Evolutionary conservation across 2,888 invertebrate species (phyloP), one percentile per base, ranked within the genome.

Genomic region (Pharmacophagus antenor): DNA sequence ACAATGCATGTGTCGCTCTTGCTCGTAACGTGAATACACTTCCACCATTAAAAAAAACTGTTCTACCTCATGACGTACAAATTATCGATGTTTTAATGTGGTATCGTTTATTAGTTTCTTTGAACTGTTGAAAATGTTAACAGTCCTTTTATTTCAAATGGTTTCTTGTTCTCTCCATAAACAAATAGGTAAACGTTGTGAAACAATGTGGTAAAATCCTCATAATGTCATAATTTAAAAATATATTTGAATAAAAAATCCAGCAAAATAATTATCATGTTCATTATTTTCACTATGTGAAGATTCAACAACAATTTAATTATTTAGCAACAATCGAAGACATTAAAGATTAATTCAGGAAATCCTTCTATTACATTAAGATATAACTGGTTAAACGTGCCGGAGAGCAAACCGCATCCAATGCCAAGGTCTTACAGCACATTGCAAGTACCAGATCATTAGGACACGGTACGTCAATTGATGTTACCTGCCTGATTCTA

Each of bases 311-410:
- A 41, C 41, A 3, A 8, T n/a, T 15, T 17, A 1, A 41, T 41
- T 41, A n/a, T 44, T 44, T 44, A 44, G 8, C 18, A 18, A 18
- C 17, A 18, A 27, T 7, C 18, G 18, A 0, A 18, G 8, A 18
- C 18, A 44, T 18, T 44, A 44, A 18, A 25, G 48, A 5, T 27
- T 52, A 27, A 56, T 42, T 47, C 27, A 67, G 70, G 70, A 74
- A 70, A 69, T 66, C 55, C 67, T 63, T 65, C 63, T 59, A 68
- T 68, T 69, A 48, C 37, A 61, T 63, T 65, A 63, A 79, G 73
- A 73, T 70, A 66, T 50, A 69, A 72, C 76, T 67, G 68, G 77
- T 70, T 70, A 53, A 62, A 50, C 49, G 56, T 63, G 63, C 60
- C 58, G 62, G 61, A 63, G 66, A 64, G 62, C 69, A 70, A 71